Percentiles rank a stretch among this genome's conserved stretches.
Evolutionary conservation across 2,113 vertebrate genomes (phyloP).

Genomic region (Sturnira hondurensis): DNA sequence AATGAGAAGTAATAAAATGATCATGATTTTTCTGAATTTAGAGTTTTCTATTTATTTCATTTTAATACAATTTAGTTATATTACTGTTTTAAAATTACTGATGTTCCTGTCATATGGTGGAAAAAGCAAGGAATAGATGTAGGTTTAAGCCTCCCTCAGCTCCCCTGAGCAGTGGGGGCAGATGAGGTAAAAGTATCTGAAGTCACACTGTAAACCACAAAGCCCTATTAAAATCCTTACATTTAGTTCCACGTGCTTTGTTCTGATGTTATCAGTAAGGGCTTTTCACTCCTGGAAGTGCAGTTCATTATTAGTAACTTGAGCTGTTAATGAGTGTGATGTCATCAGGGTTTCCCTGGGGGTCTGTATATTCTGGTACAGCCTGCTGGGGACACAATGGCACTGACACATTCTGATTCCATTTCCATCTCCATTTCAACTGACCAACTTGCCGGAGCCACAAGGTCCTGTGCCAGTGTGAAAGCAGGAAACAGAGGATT

Average conservation of each 20-base stretch:
- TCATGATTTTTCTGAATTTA: neutral
- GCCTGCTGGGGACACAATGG: neutral
- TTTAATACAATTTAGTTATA: conserved; percentile 7
- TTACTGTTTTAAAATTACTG: neutral
- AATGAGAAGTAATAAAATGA: neutral
- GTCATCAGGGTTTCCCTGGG: neutral
- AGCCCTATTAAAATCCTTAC: neutral
- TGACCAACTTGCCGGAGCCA: neutral
- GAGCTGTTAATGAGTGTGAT: neutral
- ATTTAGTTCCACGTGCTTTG: neutral
- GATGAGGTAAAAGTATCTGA: neutral
- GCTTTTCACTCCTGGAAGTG: neutral
- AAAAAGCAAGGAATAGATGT: neutral
- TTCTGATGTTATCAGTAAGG: neutral
- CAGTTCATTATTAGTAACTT: neutral
- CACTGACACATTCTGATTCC: neutral
- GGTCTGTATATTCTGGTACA: neutral
- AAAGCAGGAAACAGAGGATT: neutral
- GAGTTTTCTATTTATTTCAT: neutral
- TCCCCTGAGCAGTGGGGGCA: neutral
- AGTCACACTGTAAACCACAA: neutral
- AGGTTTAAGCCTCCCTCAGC: neutral
- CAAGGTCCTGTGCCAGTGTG: neutral
- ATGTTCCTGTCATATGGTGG: neutral
- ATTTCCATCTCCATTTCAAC: neutral